phyloP scores from a whole-genome alignment of 2,113 vertebrate genomes.

The Sprattus sprattus region DNA sequence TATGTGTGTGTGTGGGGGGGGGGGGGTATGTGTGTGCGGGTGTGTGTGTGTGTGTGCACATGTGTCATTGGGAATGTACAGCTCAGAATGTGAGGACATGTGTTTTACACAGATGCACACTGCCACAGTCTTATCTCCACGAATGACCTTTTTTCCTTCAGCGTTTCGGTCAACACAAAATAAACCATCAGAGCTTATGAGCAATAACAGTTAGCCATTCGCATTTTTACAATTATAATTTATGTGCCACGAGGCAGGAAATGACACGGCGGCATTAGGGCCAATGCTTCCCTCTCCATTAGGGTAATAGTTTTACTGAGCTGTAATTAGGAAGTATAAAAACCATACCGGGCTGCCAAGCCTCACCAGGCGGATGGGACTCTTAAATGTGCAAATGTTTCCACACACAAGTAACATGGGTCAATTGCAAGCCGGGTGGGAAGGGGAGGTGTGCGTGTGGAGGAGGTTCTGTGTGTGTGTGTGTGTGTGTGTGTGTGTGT shows the following conservation, averaged over 20 bases:
- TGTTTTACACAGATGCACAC: not conserved
- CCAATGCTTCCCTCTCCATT: slow-evolving; percentile 77
- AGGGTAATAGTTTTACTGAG: slow-evolving; percentile 97
- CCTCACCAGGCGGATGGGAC: slow-evolving; percentile 84
- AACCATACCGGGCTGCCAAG: slow-evolving; percentile 84
- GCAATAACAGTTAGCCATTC: slow-evolving; percentile 67
- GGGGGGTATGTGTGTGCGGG: no score
- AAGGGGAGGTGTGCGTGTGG: slow-evolving; percentile 69
- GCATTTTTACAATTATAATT: slow-evolving; percentile 76
- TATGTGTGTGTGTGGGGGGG: no score
- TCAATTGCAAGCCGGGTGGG: slow-evolving; percentile 97
- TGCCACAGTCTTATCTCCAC: not conserved
- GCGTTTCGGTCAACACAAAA: not conserved
- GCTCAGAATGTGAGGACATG: not conserved
- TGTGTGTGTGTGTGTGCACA: no score
- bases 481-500: slow-evolving; percentile 9
- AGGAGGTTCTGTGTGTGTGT: not conserved
- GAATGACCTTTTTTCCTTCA: slow-evolving; percentile 15
- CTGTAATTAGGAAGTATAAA: slow-evolving; percentile 91
- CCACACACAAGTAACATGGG: slow-evolving; percentile 93
- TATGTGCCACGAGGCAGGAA: slow-evolving; percentile 68
- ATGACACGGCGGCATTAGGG: slow-evolving; percentile 63
- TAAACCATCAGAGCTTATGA: not conserved
- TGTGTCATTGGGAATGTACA: not conserved
- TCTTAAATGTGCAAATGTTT: slow-evolving; percentile 96